Conservation (phyloP, 2,888 invertebrate genomes). For the Megalurothrips usitatus region DNA sequence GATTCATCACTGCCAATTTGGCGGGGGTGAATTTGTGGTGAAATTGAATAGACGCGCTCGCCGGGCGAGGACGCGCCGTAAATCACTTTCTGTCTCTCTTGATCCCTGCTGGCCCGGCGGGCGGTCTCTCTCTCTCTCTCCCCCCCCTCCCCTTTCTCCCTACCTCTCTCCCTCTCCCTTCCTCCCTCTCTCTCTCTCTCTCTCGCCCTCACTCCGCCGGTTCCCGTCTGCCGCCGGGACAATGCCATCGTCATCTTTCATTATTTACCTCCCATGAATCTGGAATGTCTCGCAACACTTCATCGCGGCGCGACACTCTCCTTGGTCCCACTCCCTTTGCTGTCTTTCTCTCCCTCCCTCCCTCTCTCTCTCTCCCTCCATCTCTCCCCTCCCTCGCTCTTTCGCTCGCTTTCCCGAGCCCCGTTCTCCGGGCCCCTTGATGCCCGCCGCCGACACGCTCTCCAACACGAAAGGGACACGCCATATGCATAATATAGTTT, state of each 20-base stretch:
- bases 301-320: not conserved
- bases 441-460: too few relatives aligned
- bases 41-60: constrained; percentile 14
- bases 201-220: not conserved
- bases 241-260: constrained; percentile 12
- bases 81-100: not conserved
- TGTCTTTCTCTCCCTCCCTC: not conserved
- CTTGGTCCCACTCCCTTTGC: not conserved
- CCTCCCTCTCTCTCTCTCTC: not conserved
- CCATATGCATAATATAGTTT: too few relatives aligned
- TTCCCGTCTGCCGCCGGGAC: not conserved
- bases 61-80: not conserved
- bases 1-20: constrained; percentile 26
- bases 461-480: too few relatives aligned
- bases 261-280: constrained; percentile 26
- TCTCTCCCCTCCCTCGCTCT: not conserved
- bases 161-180: not conserved
- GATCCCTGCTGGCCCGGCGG: not conserved
- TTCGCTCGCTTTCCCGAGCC: not conserved
- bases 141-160: not conserved
- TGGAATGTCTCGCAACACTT: constrained; percentile 16
- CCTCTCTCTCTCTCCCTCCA: not conserved
- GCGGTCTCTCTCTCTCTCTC: constrained; percentile 3
- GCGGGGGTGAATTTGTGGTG: constrained; percentile 6
- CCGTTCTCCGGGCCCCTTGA: too few relatives aligned